Base-by-base conservation (phyloP, 1,140 invertebrate genomes). In the Polypedilum vanderplanki region DNA sequence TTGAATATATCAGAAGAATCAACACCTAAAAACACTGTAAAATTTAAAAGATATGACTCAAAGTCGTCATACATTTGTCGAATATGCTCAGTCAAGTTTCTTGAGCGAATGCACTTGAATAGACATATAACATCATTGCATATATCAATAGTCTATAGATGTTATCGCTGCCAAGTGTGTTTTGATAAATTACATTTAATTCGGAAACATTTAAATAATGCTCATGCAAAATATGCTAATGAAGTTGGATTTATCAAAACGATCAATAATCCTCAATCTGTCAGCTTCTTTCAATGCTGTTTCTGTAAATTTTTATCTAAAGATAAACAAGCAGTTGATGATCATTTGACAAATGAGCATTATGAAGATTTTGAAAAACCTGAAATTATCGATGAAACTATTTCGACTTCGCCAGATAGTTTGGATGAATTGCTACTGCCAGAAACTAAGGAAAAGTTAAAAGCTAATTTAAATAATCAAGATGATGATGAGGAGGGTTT, bases 321-420 rank as follows among this genome's bases (percentile, higher is more conserved):
- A 18, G 2, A 18, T 18, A 20, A 18, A 1, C 2, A 20, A 18
- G 7, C 9, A 5, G 65, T 70, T 18, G 20, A 9, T 9, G 18
- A 20, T 7, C 65, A 70, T 20, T 10, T 70, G 20, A 70, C 65
- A 5, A 22, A 22, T 12, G 65, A 70, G 17, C 65, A 70, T 70
- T 70, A 70, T 70, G 65, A 70, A 20, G 65, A 70, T 7, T 70
- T 70, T 20, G 65, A 70, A 1, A 70, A 70, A 7, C n/a, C 4
- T 5, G 65, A 70, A 18, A 9, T n/a, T 18, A 3, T n/a, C 0
- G 65, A 22, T 18, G 65, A 18, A n/a, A 10, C 65, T 9, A 70
- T 18, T 70, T 57, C 46, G 0, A 10, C 17, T 18, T 70, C 65
- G 7, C 65, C 65, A 70, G 65, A 70, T 12, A 20, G 17, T 18